Conservation (phyloP, 2,113 vertebrate genomes). For the Hippocampus comes region DNA sequence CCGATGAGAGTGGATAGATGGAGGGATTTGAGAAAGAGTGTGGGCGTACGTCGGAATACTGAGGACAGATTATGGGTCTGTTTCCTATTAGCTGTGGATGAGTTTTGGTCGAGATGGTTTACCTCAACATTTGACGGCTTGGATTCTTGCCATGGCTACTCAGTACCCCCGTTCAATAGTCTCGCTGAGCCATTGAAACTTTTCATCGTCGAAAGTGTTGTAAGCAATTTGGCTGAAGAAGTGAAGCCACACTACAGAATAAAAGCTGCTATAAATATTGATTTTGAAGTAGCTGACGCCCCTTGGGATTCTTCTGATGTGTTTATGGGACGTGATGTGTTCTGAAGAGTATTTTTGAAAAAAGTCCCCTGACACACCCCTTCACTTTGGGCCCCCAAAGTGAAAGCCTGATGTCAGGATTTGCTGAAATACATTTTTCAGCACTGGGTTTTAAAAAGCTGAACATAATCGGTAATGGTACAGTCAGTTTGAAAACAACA, state of each 20-base stretch:
- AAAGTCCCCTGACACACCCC: background rate
- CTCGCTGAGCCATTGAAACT: conserved; percentile 27
- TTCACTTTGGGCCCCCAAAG: background rate
- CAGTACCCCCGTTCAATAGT: conserved; percentile 30
- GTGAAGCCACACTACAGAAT: conserved; percentile 23
- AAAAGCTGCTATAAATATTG: conserved; percentile 35
- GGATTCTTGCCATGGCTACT: conserved; percentile 29
- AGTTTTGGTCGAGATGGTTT: conserved; percentile 59
- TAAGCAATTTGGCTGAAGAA: conserved; percentile 31
- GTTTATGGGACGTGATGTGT: background rate
- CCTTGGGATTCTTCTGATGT: background rate
- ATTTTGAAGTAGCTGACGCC: conserved; percentile 6
- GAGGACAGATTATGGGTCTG: conserved; percentile 60
- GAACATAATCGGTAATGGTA: background rate
- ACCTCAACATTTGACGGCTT: conserved; percentile 43
- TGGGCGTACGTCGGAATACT: conserved; percentile 41
- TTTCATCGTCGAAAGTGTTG: conserved; percentile 34
- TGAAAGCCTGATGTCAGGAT: background rate
- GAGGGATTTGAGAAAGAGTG: conserved; percentile 52
- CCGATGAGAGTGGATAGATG: conserved; percentile 42
- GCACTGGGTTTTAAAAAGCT: background rate
- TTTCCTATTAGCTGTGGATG: conserved; percentile 53
- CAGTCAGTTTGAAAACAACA: conserved; percentile 25
- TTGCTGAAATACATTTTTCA: background rate
- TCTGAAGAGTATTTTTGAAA: background rate